These are phyloP conservation scores for Albula goreensis DNA, from an alignment of 2,113 vertebrate genomes.

Conservation along the genomic window DNA sequence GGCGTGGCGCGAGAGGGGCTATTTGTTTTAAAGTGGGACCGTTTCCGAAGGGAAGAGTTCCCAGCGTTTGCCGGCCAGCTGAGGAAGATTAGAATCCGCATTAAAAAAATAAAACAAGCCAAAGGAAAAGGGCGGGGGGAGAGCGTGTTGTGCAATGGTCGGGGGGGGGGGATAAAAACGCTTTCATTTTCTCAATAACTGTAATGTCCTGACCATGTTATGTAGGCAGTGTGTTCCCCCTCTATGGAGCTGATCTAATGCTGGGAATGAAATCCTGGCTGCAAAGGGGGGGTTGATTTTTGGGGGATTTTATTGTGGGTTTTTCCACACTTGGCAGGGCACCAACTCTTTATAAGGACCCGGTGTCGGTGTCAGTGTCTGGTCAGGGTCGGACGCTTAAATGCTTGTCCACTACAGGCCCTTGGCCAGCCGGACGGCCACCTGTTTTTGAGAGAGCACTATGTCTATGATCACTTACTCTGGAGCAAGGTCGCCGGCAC, in stretches of 20 bases:
- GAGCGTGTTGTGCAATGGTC: no score
- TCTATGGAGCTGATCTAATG: neutral
- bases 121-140: neutral
- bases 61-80: constrained; percentile 34
- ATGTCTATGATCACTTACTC: no score
- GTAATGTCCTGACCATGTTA: neutral
- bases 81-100: constrained; percentile 36
- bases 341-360: constrained; percentile 1
- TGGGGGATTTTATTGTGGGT: neutral
- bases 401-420: neutral
- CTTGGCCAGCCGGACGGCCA: no score
- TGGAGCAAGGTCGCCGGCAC: neutral
- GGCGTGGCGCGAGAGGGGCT: constrained; percentile 31
- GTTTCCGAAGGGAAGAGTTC: constrained; percentile 27
- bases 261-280: neutral
- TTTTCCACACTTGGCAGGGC: neutral
- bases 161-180: neutral
- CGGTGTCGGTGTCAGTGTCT: neutral
- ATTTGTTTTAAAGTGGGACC: constrained; percentile 45
- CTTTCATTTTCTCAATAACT: constrained; percentile 30
- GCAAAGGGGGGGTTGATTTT: no score
- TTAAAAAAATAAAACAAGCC: constrained; percentile 11
- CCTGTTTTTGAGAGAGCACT: no score
- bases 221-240: neutral
- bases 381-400: constrained; percentile 1